phyloP scores from a whole-genome alignment of 1,140 invertebrate genomes.

The Lepidurus apus region DNA sequence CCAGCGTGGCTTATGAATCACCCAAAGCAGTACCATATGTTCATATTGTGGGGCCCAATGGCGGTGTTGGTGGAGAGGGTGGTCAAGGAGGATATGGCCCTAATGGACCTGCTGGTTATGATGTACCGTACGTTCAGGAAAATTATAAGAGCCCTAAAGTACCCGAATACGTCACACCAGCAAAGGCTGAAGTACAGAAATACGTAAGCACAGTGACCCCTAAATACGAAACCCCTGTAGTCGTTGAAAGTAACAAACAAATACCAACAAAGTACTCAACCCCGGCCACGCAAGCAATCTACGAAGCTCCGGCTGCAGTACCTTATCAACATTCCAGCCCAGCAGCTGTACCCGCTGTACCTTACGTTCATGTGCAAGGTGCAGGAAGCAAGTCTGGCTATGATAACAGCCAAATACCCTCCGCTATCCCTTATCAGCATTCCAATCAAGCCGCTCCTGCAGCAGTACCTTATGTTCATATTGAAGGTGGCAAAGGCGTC shows the following conservation, averaged over 20 bases:
- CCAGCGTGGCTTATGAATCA: not conserved
- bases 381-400: constrained; percentile 5
- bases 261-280: not conserved
- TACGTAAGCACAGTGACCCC: not conserved
- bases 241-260: not conserved
- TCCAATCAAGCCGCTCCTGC: constrained; percentile 14
- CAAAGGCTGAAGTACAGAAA: not conserved
- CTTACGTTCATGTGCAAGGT: constrained; percentile 15
- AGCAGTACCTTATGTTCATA: constrained; percentile 22
- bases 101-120: constrained; percentile 32
- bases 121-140: not conserved
- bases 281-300: not conserved
- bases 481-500: not conserved
- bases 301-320: not conserved
- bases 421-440: not conserved
- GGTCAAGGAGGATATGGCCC: constrained; percentile 32
- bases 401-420: not conserved
- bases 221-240: not conserved
- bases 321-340: not conserved
- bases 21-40: constrained; percentile 27
- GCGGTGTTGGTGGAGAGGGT: constrained; percentile 23
- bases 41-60: constrained; percentile 20
- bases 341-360: constrained; percentile 2
- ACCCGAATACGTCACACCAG: not conserved
- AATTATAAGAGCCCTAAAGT: not conserved